Evolutionary conservation across 2,888 invertebrate genomes (phyloP), one percentile per base, ranked within the genome.

Genomic region (Apoderus coryli): DNA sequence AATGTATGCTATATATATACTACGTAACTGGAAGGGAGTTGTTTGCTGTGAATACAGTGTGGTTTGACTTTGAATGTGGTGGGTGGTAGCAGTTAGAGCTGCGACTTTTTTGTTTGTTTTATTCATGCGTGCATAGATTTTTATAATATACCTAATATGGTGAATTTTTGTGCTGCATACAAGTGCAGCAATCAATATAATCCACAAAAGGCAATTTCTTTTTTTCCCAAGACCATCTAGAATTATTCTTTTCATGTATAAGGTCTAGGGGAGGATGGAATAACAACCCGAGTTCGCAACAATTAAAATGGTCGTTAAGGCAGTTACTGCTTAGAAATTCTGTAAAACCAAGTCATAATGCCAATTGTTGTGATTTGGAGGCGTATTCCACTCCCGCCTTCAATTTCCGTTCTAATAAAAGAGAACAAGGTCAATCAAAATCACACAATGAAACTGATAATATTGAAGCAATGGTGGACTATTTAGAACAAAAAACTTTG

Each of bases 301-400:
- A 19, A n/a, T 19, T 19, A n/a, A 19, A 19, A 19, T 19, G 19
- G 19, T 6, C 19, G n/a, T 19, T 19, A 6, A 19, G 19, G 19
- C 19, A 19, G 19, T 19, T 19, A n/a, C 19, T 19, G n/a, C n/a
- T 19, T 19, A 6, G 19, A 19, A 19, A 19, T n/a, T 7, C 7
- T n/a, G n/a, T 19, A 19, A 31, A 34, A 33, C 40, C 37, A 39
- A 33, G 19, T 32, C 24, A 28, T 32, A 19, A 6, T 7, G 19
- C 7, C 19, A 19, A 19, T 19, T 19, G 19, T 19, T 19, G 7
- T 7, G 19, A 19, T 19, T n/a, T 19, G 6, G 19, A 19, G 19
- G 19, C 6, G 19, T 19, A 19, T 19, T 19, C 7, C n/a, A 19
- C 7, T 19, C 19, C 19, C 6, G 19, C 19, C 7, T 19, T 19